phyloP scores from a whole-genome alignment of 2,888 invertebrate species.

The Ectemnius cavifrons region DNA sequence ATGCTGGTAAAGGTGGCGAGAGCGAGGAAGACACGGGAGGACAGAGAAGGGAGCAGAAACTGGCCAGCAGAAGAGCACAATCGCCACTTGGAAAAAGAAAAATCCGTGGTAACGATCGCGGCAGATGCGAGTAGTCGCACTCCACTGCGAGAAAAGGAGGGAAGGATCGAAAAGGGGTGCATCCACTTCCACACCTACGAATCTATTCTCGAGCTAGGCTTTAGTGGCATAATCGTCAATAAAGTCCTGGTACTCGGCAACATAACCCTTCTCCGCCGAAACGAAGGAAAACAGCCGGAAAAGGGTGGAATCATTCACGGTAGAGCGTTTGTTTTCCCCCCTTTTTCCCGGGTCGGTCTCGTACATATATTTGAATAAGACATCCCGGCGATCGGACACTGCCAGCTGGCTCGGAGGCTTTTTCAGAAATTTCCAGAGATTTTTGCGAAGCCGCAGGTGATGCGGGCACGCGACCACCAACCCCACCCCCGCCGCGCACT shows the following conservation, averaged over 20 bases:
- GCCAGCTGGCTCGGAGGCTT: conserved; percentile 53
- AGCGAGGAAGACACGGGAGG: background rate
- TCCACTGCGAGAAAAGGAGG: conserved; percentile 8
- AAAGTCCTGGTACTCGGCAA: conserved; percentile 34
- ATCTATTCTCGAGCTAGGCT: conserved; percentile 35
- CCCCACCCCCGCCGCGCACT: conserved; percentile 31
- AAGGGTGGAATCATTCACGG: conserved; percentile 50
- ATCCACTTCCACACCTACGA: conserved; percentile 34
- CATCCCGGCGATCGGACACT: conserved; percentile 26
- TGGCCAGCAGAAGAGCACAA: conserved; percentile 36
- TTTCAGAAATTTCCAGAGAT: conserved; percentile 59
- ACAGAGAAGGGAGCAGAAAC: conserved; percentile 23
- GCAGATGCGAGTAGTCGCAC: conserved; percentile 54
- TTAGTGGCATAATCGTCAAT: conserved; percentile 50
- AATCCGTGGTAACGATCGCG: conserved; percentile 54
- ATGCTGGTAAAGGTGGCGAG: conserved; percentile 15
- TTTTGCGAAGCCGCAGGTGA: conserved; percentile 69
- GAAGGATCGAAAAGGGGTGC: background rate
- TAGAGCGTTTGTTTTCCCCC: conserved; percentile 12
- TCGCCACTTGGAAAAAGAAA: conserved; percentile 51
- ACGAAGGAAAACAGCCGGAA: conserved; percentile 30
- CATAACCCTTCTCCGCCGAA: conserved; percentile 50
- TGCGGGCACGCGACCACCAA: conserved; percentile 71
- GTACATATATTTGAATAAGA: conserved; percentile 57
- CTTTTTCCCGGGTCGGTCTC: conserved; percentile 13